A percentile compares a stretch with the other conserved stretches of the same genome.
Evolutionary conservation across 2,888 invertebrate species (phyloP).

Genomic region (Parnassius mnemosyne): DNA sequence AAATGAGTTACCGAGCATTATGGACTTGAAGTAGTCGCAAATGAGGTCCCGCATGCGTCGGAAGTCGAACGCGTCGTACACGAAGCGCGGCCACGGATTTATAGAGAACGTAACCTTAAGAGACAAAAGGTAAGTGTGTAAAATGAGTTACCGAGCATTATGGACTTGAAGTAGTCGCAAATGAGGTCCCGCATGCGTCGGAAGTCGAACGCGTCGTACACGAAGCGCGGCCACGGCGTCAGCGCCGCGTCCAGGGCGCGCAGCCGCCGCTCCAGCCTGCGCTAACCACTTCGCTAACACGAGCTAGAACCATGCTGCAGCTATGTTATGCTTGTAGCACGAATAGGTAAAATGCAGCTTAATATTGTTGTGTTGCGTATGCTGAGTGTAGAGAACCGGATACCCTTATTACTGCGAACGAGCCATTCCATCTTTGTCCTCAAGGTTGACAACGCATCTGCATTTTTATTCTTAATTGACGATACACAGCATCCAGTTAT

Average conservation of each 20-base stretch:
- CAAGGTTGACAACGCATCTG: too few relatives aligned
- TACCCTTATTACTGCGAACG: too few relatives aligned
- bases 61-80: constrained; percentile 65
- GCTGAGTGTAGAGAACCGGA: too few relatives aligned
- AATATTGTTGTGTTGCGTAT: too few relatives aligned
- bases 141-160: constrained; percentile 43
- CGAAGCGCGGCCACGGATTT: constrained; percentile 72
- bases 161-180: constrained; percentile 47
- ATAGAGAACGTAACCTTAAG: too few relatives aligned
- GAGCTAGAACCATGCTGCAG: too few relatives aligned
- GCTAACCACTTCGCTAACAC: neutral
- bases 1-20: constrained; percentile 43
- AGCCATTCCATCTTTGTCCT: too few relatives aligned
- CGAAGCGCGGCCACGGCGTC: constrained; percentile 71
- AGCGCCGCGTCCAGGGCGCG: constrained; percentile 58
- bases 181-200: constrained; percentile 51
- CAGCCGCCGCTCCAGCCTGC: constrained; percentile 39
- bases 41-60: constrained; percentile 51
- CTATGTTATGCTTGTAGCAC: too few relatives aligned
- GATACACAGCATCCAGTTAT: too few relatives aligned
- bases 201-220: constrained; percentile 65
- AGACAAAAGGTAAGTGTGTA: too few relatives aligned
- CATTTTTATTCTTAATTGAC: too few relatives aligned
- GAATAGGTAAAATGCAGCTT: too few relatives aligned
- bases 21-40: constrained; percentile 47